Percentiles rank a stretch among this genome's conserved stretches.
These are phyloP conservation scores for Liodrosophila aerea DNA, from an alignment of 2,888 invertebrate species.

Conservation along the genomic window DNA sequence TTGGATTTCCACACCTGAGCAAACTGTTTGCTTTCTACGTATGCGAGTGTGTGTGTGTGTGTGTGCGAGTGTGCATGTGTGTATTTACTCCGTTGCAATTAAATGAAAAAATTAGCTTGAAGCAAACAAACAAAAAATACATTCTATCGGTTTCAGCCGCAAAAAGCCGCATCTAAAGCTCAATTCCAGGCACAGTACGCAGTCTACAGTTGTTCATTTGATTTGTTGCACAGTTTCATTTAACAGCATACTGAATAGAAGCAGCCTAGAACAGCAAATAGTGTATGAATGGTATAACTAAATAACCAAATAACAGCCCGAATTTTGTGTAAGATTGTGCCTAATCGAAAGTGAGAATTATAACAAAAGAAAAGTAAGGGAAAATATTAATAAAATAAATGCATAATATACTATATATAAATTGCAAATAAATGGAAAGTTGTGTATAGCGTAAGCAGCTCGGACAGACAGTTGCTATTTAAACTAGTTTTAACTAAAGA, in stretches of 20 bases:
- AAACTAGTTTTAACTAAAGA: slow-evolving; percentile 38
- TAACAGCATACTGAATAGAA: slow-evolving; percentile 2
- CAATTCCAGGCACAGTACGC: slow-evolving; percentile 48
- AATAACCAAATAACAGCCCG: slow-evolving; percentile 42
- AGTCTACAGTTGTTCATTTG: slow-evolving; percentile 24
- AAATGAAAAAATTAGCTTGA: slow-evolving; percentile 64
- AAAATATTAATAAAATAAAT: slow-evolving; percentile 3
- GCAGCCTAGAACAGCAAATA: slow-evolving; percentile 5
- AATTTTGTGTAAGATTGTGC: slow-evolving; percentile 62
- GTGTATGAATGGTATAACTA: too few relatives aligned
- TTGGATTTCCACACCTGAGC: slow-evolving; percentile 9
- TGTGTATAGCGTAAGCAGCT: too few relatives aligned
- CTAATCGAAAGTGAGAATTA: slow-evolving; percentile 56
- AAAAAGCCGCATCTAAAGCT: slow-evolving; percentile 38
- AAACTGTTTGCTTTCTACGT: slow-evolving; percentile 16
- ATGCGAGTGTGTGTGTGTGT: slow-evolving; percentile 4
- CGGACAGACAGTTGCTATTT: slow-evolving; percentile 26
- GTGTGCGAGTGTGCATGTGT: slow-evolving; percentile 7
- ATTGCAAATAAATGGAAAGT: slow-evolving; percentile 14
- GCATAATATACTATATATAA: slow-evolving; percentile 2
- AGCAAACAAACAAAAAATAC: slow-evolving; percentile 38
- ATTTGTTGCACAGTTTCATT: slow-evolving; percentile 18
- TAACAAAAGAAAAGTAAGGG: slow-evolving; percentile 25
- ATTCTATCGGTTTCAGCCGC: slow-evolving; percentile 76
- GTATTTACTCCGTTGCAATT: slow-evolving; percentile 35